Evolutionary conservation across 2,113 vertebrate species (phyloP).

Genomic region (Megalops atlanticus): DNA sequence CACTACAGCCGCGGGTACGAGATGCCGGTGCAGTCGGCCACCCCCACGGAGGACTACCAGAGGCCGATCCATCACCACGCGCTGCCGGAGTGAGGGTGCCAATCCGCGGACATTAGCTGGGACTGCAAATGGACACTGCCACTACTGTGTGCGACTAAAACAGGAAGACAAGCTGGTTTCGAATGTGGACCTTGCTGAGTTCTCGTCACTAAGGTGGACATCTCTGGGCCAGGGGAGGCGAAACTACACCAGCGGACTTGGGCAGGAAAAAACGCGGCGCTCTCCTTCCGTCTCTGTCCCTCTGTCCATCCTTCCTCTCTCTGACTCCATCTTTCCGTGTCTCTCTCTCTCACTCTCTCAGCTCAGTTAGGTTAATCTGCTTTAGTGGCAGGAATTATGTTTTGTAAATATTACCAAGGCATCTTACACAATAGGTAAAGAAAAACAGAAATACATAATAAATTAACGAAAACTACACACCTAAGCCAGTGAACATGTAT

Average conservation of each 20-base stretch:
- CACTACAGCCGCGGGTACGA: constrained; percentile 86
- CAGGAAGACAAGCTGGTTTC: constrained; percentile 51
- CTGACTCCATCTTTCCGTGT: not conserved
- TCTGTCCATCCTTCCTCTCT: not conserved
- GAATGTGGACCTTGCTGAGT: not conserved
- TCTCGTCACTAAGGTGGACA: not conserved
- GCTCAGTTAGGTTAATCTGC: constrained; percentile 1
- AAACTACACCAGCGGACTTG: not conserved
- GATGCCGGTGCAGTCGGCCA: constrained; percentile 71
- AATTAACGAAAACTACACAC: no score
- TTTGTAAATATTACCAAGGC: constrained; percentile 16
- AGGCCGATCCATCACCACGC: constrained; percentile 81
- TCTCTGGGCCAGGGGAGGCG: not conserved
- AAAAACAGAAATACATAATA: no score
- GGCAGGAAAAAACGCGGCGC: no score
- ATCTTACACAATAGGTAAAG: not conserved
- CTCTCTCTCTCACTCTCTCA: not conserved
- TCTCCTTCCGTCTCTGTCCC: not conserved
- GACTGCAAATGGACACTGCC: not conserved
- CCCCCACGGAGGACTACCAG: constrained; percentile 79
- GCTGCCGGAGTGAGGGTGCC: constrained; percentile 80
- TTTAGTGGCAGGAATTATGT: not conserved
- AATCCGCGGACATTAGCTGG: not conserved
- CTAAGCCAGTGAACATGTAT: no score
- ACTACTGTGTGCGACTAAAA: constrained; percentile 49